Evolutionary conservation across 2,797 vertebrate genomes (phyloP), one percentile per base, ranked within the genome.

Genomic region (Ctenopoma multispine): DNA sequence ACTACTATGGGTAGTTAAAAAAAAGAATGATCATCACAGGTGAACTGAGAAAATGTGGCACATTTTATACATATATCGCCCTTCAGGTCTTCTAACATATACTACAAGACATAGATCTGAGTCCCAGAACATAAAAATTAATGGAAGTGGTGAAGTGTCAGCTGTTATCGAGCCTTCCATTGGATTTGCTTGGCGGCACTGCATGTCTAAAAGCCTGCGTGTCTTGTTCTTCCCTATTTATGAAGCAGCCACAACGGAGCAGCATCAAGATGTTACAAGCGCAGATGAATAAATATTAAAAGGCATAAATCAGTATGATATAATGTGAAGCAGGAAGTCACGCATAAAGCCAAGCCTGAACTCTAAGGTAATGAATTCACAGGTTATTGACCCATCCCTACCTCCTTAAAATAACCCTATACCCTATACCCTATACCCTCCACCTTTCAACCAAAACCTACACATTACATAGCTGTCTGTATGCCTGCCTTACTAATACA

Each of bases 71-170:
- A 79, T 69, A 73, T 51, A 67, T 24, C 14, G 13, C 14, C 72
- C 58, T 55, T 23, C 8, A 10, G 70, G 77, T 40, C 2, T 5
- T 61, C 61, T 51, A 73, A 76, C 41, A 38, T 72, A 67, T 78
- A 76, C 64, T 21, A 4, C 58, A n/a, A 77, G 80, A 77, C 21
- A 15, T 59, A 65, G 57, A 73, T 77, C 59, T 69, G 75, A 82
- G 74, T 75, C 80, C 75, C 44, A 80, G 63, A 72, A 72, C 67
- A 80, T 78, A 40, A 63, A 67, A 62, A 51, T 38, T 4, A 78
- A 81, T 68, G 51, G 63, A 75, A 51, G 62, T 41, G 54, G 64
- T 51, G 41, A 74, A 71, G 50, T 21, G 49, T 50, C 40, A 51
- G 24, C 57, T 1, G 34, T 58, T 65, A 49, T 34, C 46, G 34